Evolutionary conservation across 2,113 vertebrate genomes (phyloP).

Genomic region (Sylvia atricapilla): DNA sequence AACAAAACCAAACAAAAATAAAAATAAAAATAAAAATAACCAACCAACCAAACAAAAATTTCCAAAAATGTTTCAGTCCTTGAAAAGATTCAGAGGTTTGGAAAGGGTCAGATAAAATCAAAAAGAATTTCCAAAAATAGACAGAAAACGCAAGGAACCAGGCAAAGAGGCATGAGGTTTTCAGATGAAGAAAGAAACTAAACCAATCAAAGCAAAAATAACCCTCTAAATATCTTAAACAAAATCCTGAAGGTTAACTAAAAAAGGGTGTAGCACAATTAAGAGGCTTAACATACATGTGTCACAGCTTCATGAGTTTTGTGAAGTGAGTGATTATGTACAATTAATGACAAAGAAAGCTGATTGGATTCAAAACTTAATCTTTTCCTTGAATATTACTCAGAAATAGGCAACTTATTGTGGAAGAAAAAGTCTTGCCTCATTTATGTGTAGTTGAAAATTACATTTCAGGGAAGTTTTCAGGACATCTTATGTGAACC

Average conservation of each 20-base stretch:
- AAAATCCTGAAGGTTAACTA: background rate
- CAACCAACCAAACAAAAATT: too few species aligned
- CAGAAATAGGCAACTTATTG: background rate
- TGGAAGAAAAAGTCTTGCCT: background rate
- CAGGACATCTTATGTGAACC: background rate
- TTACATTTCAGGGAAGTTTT: background rate
- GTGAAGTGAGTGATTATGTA: background rate
- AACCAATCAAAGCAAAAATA: background rate
- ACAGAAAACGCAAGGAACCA: background rate
- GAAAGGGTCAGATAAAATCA: rapidly evolving
- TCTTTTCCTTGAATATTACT: background rate
- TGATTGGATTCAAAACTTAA: background rate
- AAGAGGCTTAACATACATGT: background rate
- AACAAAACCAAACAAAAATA: too few species aligned
- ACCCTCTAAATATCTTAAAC: background rate
- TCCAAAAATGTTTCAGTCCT: background rate
- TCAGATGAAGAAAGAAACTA: background rate
- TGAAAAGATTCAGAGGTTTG: background rate
- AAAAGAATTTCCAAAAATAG: background rate
- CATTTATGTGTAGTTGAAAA: rapidly evolving
- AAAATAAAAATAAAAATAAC: too few species aligned
- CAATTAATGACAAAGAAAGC: background rate
- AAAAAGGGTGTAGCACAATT: background rate
- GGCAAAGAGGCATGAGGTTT: background rate
- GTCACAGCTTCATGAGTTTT: background rate